Base-by-base conservation (phyloP, 2,113 vertebrate species). In the Oryzias javanicus region DNA sequence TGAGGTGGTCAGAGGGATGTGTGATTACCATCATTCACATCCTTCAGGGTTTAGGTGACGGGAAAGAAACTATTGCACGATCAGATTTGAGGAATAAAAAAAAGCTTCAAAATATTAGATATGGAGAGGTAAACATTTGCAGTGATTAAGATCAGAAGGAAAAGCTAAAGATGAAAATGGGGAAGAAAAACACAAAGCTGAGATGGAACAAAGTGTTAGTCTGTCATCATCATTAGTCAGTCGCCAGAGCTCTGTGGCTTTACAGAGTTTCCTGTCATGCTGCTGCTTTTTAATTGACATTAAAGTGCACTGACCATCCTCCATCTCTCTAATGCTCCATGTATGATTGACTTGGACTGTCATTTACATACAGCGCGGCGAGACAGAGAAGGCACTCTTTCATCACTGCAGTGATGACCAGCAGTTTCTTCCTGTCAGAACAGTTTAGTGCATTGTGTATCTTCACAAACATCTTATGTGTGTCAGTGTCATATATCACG, bases 261-360 rank as follows among this genome's bases (percentile, higher is more conserved):
- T 86, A 88, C 89, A 67, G 81, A 70, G 64, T 68, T 82, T 74
- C 74, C 82, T 79, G 82, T 87, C 89, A 89, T 67, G 83, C 66
- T 88, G 50, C 70, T 85, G 88, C 63, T 72, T 86, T 75, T 85
- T 91, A 90, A 91, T 88, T 83, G 86, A 81, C 86, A 89, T 80
- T 89, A 87, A 87, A 83, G 78, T 55, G 73, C 74, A 71, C 60
- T 82, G 84, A 78, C 78, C 77, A 75, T 60, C 57, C 45, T 67
- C 60, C 58, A n/a, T 52, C 45, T 69, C 46, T 55, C 29, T 64
- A 55, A 70, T 64, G 66, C 64, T 76, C 25, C 1, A 0, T 7
- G 25, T 64, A 61, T 79, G 76, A 79, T 50, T 60, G 72, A 82
- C 46, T 4, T 24, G 14, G 58, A 27, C 67, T 77, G 77, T 77